phyloP scores from a whole-genome alignment of 2,797 vertebrate genomes.

The Mus caroli region DNA sequence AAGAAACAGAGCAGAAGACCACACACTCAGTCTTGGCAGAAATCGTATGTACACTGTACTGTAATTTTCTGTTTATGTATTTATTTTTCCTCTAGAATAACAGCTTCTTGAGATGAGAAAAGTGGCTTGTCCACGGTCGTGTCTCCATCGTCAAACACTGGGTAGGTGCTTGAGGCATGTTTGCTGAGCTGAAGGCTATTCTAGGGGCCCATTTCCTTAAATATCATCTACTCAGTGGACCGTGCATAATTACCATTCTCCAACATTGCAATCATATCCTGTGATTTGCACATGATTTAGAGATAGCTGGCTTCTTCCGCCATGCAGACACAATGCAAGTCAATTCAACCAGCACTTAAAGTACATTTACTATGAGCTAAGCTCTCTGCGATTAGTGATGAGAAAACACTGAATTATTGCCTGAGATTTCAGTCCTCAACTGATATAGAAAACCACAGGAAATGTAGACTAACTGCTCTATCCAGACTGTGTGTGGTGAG shows the following conservation, averaged over 20 bases:
- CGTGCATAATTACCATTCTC: conserved; percentile 14
- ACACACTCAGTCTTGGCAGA: background rate
- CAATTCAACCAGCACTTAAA: background rate
- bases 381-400: background rate
- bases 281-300: conserved; percentile 44
- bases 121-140: background rate
- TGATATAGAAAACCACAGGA: background rate
- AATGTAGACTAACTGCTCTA: conserved; percentile 3
- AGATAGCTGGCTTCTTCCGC: conserved; percentile 30
- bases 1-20: background rate
- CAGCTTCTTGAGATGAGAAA: conserved; percentile 11
- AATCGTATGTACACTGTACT: background rate
- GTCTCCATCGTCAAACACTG: background rate
- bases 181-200: conserved; percentile 43
- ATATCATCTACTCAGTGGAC: conserved; percentile 17
- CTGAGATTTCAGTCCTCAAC: conserved; percentile 10
- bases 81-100: conserved; percentile 23
- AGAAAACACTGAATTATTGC: conserved; percentile 33
- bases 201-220: conserved; percentile 52
- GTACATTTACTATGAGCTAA: conserved; percentile 1
- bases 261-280: conserved; percentile 33
- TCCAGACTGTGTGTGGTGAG: background rate
- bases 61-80: conserved; percentile 28
- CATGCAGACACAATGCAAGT: conserved; percentile 24
- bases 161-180: background rate